A percentile compares a stretch with the other conserved stretches of the same genome.
These are phyloP conservation scores for Phrynosoma platyrhinos DNA, from an alignment of 2,113 vertebrate species.

Conservation along the genomic window DNA sequence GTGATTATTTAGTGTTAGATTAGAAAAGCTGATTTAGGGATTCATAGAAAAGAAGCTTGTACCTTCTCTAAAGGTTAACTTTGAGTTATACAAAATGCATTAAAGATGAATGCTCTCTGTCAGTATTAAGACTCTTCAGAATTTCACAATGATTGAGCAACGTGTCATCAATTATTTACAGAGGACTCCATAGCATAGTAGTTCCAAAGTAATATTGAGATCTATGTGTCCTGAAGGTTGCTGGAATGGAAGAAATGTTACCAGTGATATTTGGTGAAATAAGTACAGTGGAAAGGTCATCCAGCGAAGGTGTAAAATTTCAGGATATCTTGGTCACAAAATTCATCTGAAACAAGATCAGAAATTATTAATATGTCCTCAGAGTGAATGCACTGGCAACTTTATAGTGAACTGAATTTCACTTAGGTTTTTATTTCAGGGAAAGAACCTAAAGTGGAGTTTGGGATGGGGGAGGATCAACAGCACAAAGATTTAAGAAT, in stretches of 20 bases:
- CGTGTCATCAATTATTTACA: slow-evolving; percentile 73
- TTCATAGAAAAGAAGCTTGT: slow-evolving; percentile 55
- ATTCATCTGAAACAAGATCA: slow-evolving; percentile 71
- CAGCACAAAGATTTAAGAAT: slow-evolving; percentile 67
- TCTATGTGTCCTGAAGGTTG: slow-evolving; percentile 67
- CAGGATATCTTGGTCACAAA: slow-evolving; percentile 69
- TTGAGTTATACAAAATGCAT: slow-evolving; percentile 69
- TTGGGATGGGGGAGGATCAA: slow-evolving; percentile 45
- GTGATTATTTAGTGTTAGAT: slow-evolving; percentile 50
- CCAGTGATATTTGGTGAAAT: slow-evolving; percentile 72
- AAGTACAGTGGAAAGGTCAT: slow-evolving; percentile 73
- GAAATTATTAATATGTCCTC: slow-evolving; percentile 73
- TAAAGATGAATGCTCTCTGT: slow-evolving; percentile 61
- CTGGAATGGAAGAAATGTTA: slow-evolving; percentile 72
- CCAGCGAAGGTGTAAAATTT: slow-evolving; percentile 69
- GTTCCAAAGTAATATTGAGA: slow-evolving; percentile 72
- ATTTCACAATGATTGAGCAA: slow-evolving; percentile 68
- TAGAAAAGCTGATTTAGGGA: slow-evolving; percentile 51
- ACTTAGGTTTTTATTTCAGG: slow-evolving; percentile 69
- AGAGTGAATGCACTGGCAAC: slow-evolving; percentile 71
- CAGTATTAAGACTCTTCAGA: slow-evolving; percentile 55
- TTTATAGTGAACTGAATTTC: slow-evolving; percentile 63
- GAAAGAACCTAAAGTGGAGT: slow-evolving; percentile 55
- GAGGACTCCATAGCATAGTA: slow-evolving; percentile 59
- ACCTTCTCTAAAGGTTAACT: slow-evolving; percentile 69